phyloP scores from a whole-genome alignment of 2,888 invertebrate species.

The Anthrax anthrax region DNA sequence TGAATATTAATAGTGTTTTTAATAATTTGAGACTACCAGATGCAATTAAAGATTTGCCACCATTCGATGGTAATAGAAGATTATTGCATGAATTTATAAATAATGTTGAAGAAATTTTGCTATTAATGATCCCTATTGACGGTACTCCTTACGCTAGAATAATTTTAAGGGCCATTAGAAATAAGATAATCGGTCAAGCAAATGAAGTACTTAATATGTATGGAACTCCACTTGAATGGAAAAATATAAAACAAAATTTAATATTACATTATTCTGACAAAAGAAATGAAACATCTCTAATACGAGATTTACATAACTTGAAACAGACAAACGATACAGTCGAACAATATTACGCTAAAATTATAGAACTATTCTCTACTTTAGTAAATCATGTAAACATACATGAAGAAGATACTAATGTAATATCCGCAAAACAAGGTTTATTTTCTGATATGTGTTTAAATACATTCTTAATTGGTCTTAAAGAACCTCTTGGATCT shows the following conservation, averaged over 20 bases:
- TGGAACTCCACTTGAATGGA: constrained; percentile 11
- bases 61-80: constrained; percentile 8
- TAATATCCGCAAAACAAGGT: too few species aligned
- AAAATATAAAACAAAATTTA: constrained; percentile 11
- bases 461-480: too few species aligned
- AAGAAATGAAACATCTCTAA: too few species aligned
- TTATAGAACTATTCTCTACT: too few species aligned
- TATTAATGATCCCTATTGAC: constrained; percentile 3
- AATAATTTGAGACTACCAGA: constrained; percentile 11
- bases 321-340: too few species aligned
- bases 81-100: constrained; percentile 9
- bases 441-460: too few species aligned
- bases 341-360: too few species aligned
- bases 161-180: constrained; percentile 9
- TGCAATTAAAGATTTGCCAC: constrained; percentile 12
- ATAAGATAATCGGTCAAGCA: constrained; percentile 12
- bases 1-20: too few species aligned
- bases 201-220: constrained; percentile 14
- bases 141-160: constrained; percentile 9
- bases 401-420: too few species aligned
- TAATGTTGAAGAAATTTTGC: constrained; percentile 11
- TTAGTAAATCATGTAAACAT: too few species aligned
- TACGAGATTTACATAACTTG: too few species aligned
- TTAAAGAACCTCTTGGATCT: too few species aligned
- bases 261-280: constrained; percentile 13